Base-by-base conservation (phyloP, 2,797 vertebrate species). In the Sarcoramphus papa region DNA sequence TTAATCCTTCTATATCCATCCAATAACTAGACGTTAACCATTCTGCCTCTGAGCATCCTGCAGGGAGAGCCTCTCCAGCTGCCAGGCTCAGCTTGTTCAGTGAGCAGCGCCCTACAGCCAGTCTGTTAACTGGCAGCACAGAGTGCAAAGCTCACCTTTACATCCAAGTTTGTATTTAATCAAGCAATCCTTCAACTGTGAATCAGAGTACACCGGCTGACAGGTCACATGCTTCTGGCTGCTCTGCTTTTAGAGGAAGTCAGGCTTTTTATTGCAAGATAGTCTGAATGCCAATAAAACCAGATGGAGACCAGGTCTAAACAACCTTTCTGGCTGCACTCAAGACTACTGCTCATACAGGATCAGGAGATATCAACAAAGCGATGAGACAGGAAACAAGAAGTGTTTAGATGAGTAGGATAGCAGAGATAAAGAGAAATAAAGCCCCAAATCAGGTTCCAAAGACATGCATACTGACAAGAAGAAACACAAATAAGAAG, bases 111-210 rank as follows among this genome's bases (percentile, higher is more conserved):
- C 40, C 79, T 25, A 57, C 37, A 60, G 84, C 28, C 64, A 23
- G 43, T 16, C 51, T 78, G 68, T 19, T 57, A 43, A 78, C 35
- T 6, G 27, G 56, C 77, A 92, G 74, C 51, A 33, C 11, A 14
- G 45, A 87, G 80, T 92, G 90, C 90, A 96, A 91, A 93, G 93
- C 92, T 96, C 92, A 97, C 89, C 94, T 82, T 75, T 47, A 83
- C 62, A 48, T 67, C 33, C 47, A 54, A 63, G 57, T 56, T 72
- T 54, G 51, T 50, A 62, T 48, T 85, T 94, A 65, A 88, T 56
- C 89, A 75, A 78, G 64, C 50, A 88, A 47, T 59, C 84, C 62
- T 72, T 83, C 89, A 69, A 0, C 5, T 63, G 81, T 67, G 89
- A 95, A 92, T 85, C 93, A 91, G 75, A 91, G 69, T 83, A 79